Evolutionary conservation across 2,113 vertebrate genomes (phyloP), one percentile per base, ranked within the genome.

Genomic region (Chloropsis hardwickii): DNA sequence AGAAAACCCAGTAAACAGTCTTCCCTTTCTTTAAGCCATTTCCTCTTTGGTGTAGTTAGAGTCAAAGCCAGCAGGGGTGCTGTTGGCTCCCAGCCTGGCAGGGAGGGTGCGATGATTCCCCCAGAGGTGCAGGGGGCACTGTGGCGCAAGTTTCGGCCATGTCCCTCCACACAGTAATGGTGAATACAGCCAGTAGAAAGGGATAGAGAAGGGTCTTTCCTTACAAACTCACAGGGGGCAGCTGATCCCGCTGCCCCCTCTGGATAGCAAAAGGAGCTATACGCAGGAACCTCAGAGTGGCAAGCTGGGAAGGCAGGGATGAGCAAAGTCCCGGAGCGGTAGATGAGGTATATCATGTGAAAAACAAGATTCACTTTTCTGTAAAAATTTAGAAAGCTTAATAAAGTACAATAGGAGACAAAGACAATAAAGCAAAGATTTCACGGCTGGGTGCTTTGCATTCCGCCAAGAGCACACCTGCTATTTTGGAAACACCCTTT

Each of bases 171-270:
- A 5, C 7, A 2, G 10, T 18, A 37, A 37, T 60, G 57, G 35
- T 10, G 1, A 14, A 12, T 0, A 5, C 42, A 65, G 42, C 22
- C 3, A 2, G 22, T 31, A 24, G 62, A 33, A 24, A 65, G 62
- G 15, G 62, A 45, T n/a, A 31, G 40, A 45, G 15, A 18, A 16
- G 11, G 22, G 15, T 4, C 29, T 65, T 65, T 22, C 42, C 11
- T 45, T 45, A n/a, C 15, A 24, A 45, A 33, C 29, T 44, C 21
- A 23, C 14, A 37, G 37, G 37, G 37, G 37, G 31, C 31, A 65
- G 42, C 42, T 5, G 1, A 11, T n/a, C 29, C 21, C 5, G 15
- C 14, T 65, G 21, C 57, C 21, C 14, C 10, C 21, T 65, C 62
- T 44, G 62, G 21, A 44, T 9, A 44, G 62, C 29, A 17, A 44